Percentiles rank a stretch among this genome's conserved stretches.
These are phyloP conservation scores for Sanderia malayensis DNA, from an alignment of 30 jellyfish, hydroid and myxozoan genomes.

Conservation along the genomic window DNA sequence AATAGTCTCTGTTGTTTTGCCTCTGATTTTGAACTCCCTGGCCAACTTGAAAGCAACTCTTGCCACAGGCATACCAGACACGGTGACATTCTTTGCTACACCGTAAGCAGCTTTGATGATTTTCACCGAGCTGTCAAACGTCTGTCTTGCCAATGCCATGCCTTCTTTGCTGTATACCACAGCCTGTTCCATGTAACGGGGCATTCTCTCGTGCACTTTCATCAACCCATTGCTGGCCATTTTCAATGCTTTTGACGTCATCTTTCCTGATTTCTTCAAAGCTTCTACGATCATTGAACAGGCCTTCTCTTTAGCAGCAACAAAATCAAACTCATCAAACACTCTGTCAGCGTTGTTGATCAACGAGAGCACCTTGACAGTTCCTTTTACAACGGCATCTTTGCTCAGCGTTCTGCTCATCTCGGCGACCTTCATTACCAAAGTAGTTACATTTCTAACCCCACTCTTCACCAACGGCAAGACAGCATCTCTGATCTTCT, in stretches of 20 bases:
- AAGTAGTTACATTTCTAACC: constrained; percentile 3
- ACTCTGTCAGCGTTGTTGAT: constrained; percentile 50
- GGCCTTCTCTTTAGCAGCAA: constrained; percentile 50
- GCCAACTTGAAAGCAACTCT: constrained; percentile 76
- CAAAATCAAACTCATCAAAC: constrained; percentile 62
- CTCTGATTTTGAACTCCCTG: constrained; percentile 84
- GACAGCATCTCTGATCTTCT: constrained; percentile 24
- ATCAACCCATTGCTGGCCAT: constrained; percentile 30
- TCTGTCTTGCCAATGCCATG: constrained; percentile 7
- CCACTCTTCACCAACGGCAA: constrained; percentile 34
- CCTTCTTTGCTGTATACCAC: constrained; percentile 17
- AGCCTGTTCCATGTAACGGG: constrained; percentile 29
- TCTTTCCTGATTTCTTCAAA: constrained; percentile 12
- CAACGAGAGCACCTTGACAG: constrained; percentile 3
- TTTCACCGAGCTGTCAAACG: constrained; percentile 12
- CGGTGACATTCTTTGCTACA: constrained; percentile 67
- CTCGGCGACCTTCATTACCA: constrained; percentile 10
- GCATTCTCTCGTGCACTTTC: constrained; percentile 40
- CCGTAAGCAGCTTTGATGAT: constrained; percentile 31
- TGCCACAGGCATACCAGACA: constrained; percentile 81
- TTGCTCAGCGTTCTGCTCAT: constrained; percentile 31
- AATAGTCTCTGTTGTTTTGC: constrained; percentile 75
- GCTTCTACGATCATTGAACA: constrained; percentile 38
- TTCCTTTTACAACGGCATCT: constrained; percentile 13
- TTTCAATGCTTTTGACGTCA: constrained; percentile 38